phyloP scores from a whole-genome alignment of 2,888 invertebrate species.

The Sminthurides aquaticus region DNA sequence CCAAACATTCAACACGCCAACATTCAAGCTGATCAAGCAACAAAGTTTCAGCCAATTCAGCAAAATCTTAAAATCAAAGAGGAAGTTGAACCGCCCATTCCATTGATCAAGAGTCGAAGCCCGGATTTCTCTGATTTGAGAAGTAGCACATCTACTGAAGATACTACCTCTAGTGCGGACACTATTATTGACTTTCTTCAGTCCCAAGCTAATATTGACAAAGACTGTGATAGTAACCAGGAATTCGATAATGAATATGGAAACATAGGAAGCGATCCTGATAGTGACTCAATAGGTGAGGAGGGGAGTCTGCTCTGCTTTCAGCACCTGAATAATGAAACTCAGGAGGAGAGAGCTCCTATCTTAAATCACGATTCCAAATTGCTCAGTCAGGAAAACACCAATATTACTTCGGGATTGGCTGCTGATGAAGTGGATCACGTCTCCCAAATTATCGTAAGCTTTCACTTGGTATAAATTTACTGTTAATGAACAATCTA shows the following conservation, averaged over 20 bases:
- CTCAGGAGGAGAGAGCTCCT: too few relatives aligned
- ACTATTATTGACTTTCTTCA: slow-evolving; percentile 21
- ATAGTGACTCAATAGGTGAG: background rate
- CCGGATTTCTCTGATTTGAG: background rate
- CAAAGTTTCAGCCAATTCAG: background rate
- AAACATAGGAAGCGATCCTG: background rate
- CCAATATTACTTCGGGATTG: too few relatives aligned
- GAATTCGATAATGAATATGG: slow-evolving; percentile 1
- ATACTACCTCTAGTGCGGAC: slow-evolving; percentile 12
- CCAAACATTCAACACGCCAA: background rate
- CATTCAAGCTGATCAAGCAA: background rate
- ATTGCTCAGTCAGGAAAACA: too few relatives aligned
- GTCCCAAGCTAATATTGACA: background rate
- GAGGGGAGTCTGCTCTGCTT: background rate
- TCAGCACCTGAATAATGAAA: too few relatives aligned
- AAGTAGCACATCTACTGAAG: slow-evolving; percentile 4
- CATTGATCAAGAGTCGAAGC: background rate
- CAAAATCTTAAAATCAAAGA: background rate
- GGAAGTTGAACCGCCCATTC: background rate
- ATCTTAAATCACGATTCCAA: too few relatives aligned
- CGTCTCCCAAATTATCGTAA: too few relatives aligned
- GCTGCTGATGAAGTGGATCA: too few relatives aligned
- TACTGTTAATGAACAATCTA: too few relatives aligned
- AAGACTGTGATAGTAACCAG: background rate
- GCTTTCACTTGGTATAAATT: too few relatives aligned